These are phyloP conservation scores for Pangasius macronema DNA, from an alignment of 2,797 vertebrate genomes.

Conservation along the genomic window DNA sequence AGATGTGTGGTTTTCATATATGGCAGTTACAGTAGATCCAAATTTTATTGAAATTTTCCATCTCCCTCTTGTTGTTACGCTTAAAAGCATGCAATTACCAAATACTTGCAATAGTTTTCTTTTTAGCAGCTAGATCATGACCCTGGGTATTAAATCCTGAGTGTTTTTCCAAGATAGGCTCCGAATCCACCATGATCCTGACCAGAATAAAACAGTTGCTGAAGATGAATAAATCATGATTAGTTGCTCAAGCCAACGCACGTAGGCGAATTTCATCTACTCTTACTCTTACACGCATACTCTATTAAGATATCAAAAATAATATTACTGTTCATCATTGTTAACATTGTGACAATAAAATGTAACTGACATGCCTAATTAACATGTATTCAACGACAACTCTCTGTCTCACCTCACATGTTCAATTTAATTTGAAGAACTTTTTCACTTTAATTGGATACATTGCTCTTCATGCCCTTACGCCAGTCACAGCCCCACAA, in stretches of 20 bases:
- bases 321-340: neutral
- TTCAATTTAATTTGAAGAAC: neutral
- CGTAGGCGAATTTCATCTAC: neutral
- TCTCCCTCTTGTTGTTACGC: neutral
- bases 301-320: neutral
- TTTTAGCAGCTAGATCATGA: neutral
- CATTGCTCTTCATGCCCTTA: constrained; percentile 34
- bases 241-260: neutral
- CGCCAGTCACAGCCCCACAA: constrained; percentile 36
- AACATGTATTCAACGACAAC: neutral
- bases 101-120: neutral
- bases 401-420: neutral
- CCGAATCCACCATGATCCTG: neutral
- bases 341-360: neutral
- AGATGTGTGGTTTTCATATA: neutral
- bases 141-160: neutral
- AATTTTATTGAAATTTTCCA: neutral
- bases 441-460: constrained; percentile 9
- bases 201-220: neutral
- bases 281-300: neutral
- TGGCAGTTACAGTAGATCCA: neutral
- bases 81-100: neutral
- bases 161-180: neutral
- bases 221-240: neutral
- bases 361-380: neutral